Conservation (phyloP, 2,113 vertebrate species). For the Carassius gibelio region DNA sequence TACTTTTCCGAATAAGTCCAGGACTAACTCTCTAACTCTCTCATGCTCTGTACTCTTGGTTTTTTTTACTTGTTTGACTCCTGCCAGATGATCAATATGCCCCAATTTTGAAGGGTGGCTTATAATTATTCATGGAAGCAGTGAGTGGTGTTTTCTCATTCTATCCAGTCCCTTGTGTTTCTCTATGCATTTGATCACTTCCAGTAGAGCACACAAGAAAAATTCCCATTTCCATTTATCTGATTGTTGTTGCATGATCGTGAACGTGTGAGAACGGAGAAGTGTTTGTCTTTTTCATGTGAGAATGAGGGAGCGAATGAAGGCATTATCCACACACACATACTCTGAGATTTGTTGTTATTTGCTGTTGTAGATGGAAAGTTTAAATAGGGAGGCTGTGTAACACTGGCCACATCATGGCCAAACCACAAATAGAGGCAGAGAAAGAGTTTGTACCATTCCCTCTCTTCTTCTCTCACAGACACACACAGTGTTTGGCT, state of each 20-base stretch:
- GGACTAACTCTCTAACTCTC: background rate
- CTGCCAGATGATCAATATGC: slow-evolving; percentile 29
- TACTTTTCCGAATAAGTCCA: slow-evolving; percentile 14
- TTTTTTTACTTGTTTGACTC: slow-evolving; percentile 24
- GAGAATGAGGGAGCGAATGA: slow-evolving; percentile 3
- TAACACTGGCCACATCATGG: slow-evolving; percentile 23
- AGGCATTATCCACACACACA: slow-evolving; percentile 7
- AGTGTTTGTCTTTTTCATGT: background rate
- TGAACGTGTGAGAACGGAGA: background rate
- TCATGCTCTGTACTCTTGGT: background rate
- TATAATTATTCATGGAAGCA: slow-evolving; percentile 49
- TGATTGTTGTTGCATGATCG: background rate
- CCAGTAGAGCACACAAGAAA: background rate
- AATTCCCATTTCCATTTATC: background rate
- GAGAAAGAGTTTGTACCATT: background rate
- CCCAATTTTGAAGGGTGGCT: slow-evolving; percentile 26
- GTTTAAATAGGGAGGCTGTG: slow-evolving; percentile 27
- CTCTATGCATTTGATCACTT: slow-evolving; percentile 20
- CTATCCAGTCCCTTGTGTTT: slow-evolving; percentile 31
- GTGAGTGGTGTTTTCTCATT: slow-evolving; percentile 33
- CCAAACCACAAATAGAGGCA: slow-evolving; percentile 41
- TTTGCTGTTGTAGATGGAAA: slow-evolving; percentile 54
- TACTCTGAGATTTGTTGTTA: slow-evolving; percentile 42
- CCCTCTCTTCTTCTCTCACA: slow-evolving; percentile 9
- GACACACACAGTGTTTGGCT: background rate